These are phyloP conservation scores for Saturnia japonica DNA, from an alignment of 2,888 invertebrate species.

Conservation along the genomic window DNA sequence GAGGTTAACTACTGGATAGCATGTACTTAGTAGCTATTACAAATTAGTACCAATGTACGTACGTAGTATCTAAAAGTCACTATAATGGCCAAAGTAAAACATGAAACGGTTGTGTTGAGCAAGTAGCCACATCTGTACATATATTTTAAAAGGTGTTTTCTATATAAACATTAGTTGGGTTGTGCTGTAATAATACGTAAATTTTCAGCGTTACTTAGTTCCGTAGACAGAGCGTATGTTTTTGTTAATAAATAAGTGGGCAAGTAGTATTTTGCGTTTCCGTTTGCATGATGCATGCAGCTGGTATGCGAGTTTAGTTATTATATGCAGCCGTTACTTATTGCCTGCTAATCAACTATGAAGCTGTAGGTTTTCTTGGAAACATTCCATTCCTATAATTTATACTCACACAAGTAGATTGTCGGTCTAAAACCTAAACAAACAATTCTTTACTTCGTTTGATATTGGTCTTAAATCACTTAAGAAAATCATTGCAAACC, in stretches of 20 bases:
- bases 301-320: slow-evolving; percentile 1
- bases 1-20: too few species aligned
- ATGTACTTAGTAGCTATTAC: too few species aligned
- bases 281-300: neutral
- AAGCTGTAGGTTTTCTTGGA: neutral
- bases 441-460: neutral
- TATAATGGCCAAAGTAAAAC: too few species aligned
- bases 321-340: slow-evolving; percentile 3
- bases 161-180: neutral
- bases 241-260: neutral
- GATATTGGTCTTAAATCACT: neutral
- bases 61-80: too few species aligned
- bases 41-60: too few species aligned
- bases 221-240: neutral
- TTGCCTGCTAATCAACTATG: neutral
- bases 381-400: slow-evolving; percentile 5
- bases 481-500: neutral
- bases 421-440: neutral
- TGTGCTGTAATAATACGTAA: neutral
- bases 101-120: neutral
- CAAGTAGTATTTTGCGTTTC: neutral
- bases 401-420: neutral
- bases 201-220: neutral
- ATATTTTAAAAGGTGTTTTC: neutral
- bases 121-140: neutral